phyloP scores from a whole-genome alignment of 2,113 vertebrate genomes.

The Sterna hirundo region DNA sequence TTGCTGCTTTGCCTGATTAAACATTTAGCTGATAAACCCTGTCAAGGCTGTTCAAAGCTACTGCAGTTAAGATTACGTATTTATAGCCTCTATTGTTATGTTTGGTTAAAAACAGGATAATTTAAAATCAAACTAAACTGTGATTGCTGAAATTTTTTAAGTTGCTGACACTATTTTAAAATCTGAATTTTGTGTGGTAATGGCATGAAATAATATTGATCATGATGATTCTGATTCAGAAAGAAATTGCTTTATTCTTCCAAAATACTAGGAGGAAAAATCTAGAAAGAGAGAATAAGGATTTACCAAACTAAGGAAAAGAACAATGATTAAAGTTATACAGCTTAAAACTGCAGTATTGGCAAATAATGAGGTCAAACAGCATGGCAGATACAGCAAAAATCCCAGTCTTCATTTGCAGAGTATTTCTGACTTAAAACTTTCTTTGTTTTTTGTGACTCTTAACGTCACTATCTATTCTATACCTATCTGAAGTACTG shows the following conservation, averaged over 20 bases:
- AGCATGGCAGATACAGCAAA: background rate
- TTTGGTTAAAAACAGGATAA: background rate
- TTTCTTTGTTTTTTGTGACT: background rate
- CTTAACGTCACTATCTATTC: background rate
- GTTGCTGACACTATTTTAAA: background rate
- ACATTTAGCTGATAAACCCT: conserved; percentile 46
- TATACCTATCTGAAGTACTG: background rate
- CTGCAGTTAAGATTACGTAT: background rate
- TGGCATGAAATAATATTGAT: background rate
- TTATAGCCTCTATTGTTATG: conserved; percentile 1
- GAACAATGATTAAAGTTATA: background rate
- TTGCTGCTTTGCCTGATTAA: conserved; percentile 56
- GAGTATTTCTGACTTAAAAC: background rate
- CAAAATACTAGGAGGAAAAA: background rate
- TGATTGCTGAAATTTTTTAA: background rate
- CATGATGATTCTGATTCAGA: background rate
- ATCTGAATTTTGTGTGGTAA: background rate
- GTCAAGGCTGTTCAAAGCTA: conserved; percentile 23
- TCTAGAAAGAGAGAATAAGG: background rate
- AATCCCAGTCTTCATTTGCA: background rate
- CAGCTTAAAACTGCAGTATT: background rate
- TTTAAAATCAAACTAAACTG: background rate
- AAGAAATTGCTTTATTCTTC: background rate
- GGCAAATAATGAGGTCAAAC: background rate
- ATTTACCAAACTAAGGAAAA: background rate